Percentiles rank a stretch among this genome's conserved stretches.
phyloP scores from a whole-genome alignment of 2,888 invertebrate species.

The Miltochrista miniata region DNA sequence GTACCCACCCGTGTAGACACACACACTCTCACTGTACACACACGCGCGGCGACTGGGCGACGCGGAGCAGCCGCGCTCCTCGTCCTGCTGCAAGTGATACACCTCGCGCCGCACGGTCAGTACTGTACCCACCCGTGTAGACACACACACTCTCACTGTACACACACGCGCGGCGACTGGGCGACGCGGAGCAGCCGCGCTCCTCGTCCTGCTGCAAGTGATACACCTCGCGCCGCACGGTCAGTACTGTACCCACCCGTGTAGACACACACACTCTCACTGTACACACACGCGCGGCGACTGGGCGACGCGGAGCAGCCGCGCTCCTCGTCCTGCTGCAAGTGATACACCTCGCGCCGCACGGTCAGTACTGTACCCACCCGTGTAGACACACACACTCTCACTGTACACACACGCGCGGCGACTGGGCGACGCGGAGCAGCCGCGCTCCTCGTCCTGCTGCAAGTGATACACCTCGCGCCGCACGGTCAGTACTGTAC shows the following conservation, averaged over 20 bases:
- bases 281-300: too few relatives aligned
- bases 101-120: neutral
- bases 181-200: constrained; percentile 86
- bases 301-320: constrained; percentile 83
- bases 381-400: neutral
- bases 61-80: constrained; percentile 86
- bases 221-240: neutral
- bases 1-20: neutral
- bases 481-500: neutral
- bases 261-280: neutral
- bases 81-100: constrained; percentile 4
- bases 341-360: constrained; percentile 2
- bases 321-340: constrained; percentile 59
- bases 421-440: constrained; percentile 83
- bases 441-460: constrained; percentile 79
- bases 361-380: neutral
- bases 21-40: neutral
- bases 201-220: constrained; percentile 3
- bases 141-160: neutral
- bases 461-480: constrained; percentile 1
- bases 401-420: constrained; percentile 75
- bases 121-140: too few relatives aligned
- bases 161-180: constrained; percentile 84
- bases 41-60: constrained; percentile 84
- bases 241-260: neutral